Conservation (phyloP, 2,113 vertebrate species). For the Sus scrofa region T2T-Sscrofa CM000824.6:177778501-177779000, state of each 20-base stretch:
- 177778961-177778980: neutral
- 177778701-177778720: neutral
- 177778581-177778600: neutral
- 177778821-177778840: neutral
- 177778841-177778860: constrained; percentile 5
- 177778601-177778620: neutral
- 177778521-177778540: constrained; percentile 1
- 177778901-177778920: neutral
- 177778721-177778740: constrained; percentile 5
- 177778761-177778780: constrained; percentile 16
- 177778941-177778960: neutral
- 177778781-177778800: constrained; percentile 50
- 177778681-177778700: neutral
- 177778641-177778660: constrained; percentile 15
- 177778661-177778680: neutral
- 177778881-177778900: constrained; percentile 25
- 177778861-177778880: constrained; percentile 20
- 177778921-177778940: constrained; percentile 52
- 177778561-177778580: neutral
- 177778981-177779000: neutral
- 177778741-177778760: neutral
- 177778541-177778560: neutral
- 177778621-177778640: neutral
- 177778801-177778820: constrained; percentile 22
- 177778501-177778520: constrained; percentile 10